Base-by-base conservation (phyloP, 2,797 vertebrate genomes). In the Enteromius afrohamiltoni region DNA sequence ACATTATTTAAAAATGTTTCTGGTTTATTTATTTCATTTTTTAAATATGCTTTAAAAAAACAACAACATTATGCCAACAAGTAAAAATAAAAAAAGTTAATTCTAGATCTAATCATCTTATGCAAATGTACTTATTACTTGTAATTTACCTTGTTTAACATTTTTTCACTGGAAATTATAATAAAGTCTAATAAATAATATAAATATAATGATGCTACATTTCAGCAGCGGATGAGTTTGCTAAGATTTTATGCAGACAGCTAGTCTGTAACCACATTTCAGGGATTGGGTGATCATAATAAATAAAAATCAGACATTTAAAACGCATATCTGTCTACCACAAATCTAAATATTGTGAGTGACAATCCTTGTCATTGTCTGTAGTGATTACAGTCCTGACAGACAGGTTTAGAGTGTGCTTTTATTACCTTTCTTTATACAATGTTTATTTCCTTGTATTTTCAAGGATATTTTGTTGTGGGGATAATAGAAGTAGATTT, bases 401-500 rank as follows among this genome's bases (percentile, higher is more conserved):
- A 68, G 19, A 68, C 47, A 53, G 62, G 13, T 79, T 65, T 17
- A n/a, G 23, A 64, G 21, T 29, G 53, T 42, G 34, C 37, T 40
- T 60, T 2, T 78, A 11, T 47, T 31, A 31, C 10, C 7, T 19
- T 64, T 9, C 14, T 31, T 65, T 21, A 49, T n/a, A 11, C 60
- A 9, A 5, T 37, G 17, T 78, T 67, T 9, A 51, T 47, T 47
- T 65, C 40, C 29, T 21, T 65, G 17, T 26, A 14, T 65, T 78
- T 49, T 47, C 11, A n/a, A 16, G 34, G 10, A n/a, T 40, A 40
- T 68, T 76, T 74, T 49, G 69, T 81, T 51, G 42, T 65, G 11
- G 17, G 7, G 26, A 47, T 34, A 14, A 64, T 11, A 64, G 26
- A 64, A 29, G 7, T 64, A 17, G 29, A 10, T 34, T 53, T 62